Percentiles rank a stretch among this genome's conserved stretches.
Evolutionary conservation across 1,140 invertebrate genomes (phyloP).

Genomic region (Drosophila nigrodunni): DNA sequence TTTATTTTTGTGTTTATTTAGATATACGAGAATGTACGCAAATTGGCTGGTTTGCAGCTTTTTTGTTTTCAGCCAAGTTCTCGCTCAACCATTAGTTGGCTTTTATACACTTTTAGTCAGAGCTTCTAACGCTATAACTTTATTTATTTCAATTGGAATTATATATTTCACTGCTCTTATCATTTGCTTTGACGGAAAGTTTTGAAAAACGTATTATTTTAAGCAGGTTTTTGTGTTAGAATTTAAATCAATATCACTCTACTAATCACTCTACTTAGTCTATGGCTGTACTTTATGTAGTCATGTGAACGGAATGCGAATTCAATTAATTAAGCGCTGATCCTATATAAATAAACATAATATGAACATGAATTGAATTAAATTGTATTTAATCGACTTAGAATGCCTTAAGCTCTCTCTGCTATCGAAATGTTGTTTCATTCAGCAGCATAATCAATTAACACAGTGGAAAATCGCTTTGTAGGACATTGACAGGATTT

Average conservation of each 20-base stretch:
- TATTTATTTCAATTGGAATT: neutral
- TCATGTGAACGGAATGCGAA: neutral
- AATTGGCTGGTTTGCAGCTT: conserved; percentile 57
- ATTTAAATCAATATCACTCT: neutral
- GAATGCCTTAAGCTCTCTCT: neutral
- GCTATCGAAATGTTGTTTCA: neutral
- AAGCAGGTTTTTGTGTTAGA: neutral
- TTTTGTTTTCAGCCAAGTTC: conserved; percentile 57
- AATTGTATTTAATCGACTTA: conserved; percentile 15
- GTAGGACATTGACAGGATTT: conserved; percentile 22
- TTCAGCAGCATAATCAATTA: conserved; percentile 26
- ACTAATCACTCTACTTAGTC: too few relatives aligned
- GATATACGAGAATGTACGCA: conserved; percentile 49
- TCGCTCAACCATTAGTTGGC: neutral
- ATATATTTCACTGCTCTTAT: neutral
- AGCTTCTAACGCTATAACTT: neutral
- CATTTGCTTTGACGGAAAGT: too few relatives aligned
- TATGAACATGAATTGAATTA: neutral
- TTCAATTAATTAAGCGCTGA: conserved; percentile 26
- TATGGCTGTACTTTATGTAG: too few relatives aligned
- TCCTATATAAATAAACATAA: conserved; percentile 1
- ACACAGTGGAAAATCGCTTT: conserved; percentile 21
- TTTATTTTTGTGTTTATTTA: conserved; percentile 65
- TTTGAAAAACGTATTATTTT: neutral
- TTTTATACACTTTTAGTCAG: conserved; percentile 9